phyloP scores from a whole-genome alignment of 2,113 vertebrate genomes.

The Syrmaticus mikado region DNA sequence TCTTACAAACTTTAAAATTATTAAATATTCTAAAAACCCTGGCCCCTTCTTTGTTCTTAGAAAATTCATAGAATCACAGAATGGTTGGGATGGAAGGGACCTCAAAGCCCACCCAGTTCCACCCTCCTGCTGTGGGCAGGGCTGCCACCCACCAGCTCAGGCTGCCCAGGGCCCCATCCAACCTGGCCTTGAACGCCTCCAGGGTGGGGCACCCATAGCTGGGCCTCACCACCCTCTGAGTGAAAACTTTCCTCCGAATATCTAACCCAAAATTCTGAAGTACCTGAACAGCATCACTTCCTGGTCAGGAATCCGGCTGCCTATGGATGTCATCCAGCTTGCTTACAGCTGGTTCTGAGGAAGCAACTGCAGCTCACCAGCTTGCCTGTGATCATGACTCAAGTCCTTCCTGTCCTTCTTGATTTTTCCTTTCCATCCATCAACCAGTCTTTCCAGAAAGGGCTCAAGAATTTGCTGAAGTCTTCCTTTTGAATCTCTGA shows the following conservation, averaged over 20 bases:
- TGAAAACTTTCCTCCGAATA: not conserved
- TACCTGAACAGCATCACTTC: fast-evolving
- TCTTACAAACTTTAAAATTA: not conserved
- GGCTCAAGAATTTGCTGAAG: not conserved
- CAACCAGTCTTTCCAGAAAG: not conserved
- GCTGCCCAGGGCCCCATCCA: not conserved
- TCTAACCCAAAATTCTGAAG: not conserved
- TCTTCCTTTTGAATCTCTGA: not conserved
- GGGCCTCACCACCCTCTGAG: not conserved
- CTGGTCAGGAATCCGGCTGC: not conserved
- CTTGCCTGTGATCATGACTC: conserved; percentile 3
- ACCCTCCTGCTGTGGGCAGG: not conserved
- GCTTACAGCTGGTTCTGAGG: not conserved
- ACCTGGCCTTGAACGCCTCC: not conserved
- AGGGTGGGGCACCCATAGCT: not conserved
- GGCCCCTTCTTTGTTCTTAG: not conserved
- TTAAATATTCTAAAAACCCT: not conserved
- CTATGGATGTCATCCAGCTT: not conserved
- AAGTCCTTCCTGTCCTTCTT: not conserved
- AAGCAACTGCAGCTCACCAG: not conserved
- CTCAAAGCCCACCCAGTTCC: not conserved
- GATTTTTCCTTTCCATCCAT: conserved; percentile 1
- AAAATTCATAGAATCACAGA: not conserved
- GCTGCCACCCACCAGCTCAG: not conserved
- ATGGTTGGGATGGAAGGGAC: not conserved